phyloP scores from a whole-genome alignment of 2,113 vertebrate genomes.

The Xiphophorus hellerii region DNA sequence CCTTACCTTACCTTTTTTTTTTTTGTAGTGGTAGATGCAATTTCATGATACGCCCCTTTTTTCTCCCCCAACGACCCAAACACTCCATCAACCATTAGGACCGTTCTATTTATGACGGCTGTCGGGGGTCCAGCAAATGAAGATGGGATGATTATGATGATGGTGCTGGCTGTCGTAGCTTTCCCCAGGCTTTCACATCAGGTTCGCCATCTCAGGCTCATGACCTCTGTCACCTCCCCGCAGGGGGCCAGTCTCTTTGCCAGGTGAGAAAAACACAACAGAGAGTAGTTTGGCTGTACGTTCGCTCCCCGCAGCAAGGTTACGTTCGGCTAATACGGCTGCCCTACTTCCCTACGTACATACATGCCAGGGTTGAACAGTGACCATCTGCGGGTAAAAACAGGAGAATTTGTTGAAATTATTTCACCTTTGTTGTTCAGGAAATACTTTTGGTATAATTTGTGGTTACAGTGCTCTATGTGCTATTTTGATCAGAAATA shows the following conservation, averaged over 20 bases:
- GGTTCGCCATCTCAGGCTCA: constrained; percentile 33
- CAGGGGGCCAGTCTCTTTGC: constrained; percentile 35
- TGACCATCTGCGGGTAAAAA: neutral
- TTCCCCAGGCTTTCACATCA: constrained; percentile 38
- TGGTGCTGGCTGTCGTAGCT: constrained; percentile 40
- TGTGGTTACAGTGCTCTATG: neutral
- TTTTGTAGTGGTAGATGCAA: neutral
- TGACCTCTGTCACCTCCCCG: constrained; percentile 67
- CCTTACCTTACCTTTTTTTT: neutral
- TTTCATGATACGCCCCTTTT: neutral
- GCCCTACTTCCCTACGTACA: constrained; percentile 28
- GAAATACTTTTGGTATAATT: neutral
- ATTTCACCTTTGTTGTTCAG: neutral
- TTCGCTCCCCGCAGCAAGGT: constrained; percentile 66
- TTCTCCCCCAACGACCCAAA: constrained; percentile 24
- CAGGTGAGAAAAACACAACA: constrained; percentile 72
- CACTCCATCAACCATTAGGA: constrained; percentile 6
- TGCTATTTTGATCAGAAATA: neutral
- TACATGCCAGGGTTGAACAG: constrained; percentile 8
- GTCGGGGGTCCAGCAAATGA: constrained; percentile 43
- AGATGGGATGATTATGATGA: constrained; percentile 55
- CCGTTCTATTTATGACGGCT: constrained; percentile 16
- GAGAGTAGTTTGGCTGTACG: constrained; percentile 33
- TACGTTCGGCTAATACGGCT: constrained; percentile 37
- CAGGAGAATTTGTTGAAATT: neutral